A percentile compares a stretch with the other conserved stretches of the same genome.
Evolutionary conservation across 2,797 vertebrate genomes (phyloP).

Genomic region (Neosilurus hyrtlii): DNA sequence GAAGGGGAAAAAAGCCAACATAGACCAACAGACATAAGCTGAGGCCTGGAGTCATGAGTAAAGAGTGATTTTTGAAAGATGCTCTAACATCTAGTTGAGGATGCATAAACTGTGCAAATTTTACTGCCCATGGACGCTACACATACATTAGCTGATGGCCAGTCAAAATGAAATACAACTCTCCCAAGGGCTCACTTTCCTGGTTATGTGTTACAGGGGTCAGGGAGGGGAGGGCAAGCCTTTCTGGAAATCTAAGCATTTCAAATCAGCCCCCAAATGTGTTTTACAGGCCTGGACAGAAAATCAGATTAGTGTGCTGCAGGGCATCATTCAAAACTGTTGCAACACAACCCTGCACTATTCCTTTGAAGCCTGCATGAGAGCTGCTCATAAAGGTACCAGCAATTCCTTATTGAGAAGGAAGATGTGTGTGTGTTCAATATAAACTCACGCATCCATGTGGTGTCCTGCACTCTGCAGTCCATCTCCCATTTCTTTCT

Average conservation of each 20-base stretch:
- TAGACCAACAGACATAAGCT: constrained; percentile 14
- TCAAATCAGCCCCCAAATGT: constrained; percentile 53
- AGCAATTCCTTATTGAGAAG: neutral
- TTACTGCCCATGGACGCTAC: constrained; percentile 28
- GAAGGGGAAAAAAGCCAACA: constrained; percentile 34
- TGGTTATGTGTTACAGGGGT: constrained; percentile 46
- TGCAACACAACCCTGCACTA: constrained; percentile 39
- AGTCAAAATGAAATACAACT: constrained; percentile 43
- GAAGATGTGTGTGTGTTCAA: constrained; percentile 10
- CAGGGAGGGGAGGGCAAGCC: constrained; percentile 8
- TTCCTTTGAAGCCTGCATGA: constrained; percentile 40
- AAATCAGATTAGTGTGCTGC: constrained; percentile 35
- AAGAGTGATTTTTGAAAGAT: constrained; percentile 57
- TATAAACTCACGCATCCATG: constrained; percentile 92
- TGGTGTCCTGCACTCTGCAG: constrained; percentile 97
- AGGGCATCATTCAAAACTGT: constrained; percentile 44
- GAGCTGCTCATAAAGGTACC: constrained; percentile 39
- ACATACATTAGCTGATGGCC: constrained; percentile 15
- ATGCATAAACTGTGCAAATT: constrained; percentile 17
- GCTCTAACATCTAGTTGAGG: constrained; percentile 45
- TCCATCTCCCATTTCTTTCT: constrained; percentile 95
- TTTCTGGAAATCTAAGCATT: constrained; percentile 45
- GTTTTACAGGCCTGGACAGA: constrained; percentile 44
- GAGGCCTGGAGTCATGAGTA: constrained; percentile 41
- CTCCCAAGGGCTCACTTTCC: constrained; percentile 44